A percentile compares a stretch with the other conserved stretches of the same genome.
These are phyloP conservation scores for Mesembrinibis cayennensis DNA, from an alignment of 2,113 vertebrate genomes.

Conservation along the genomic window DNA sequence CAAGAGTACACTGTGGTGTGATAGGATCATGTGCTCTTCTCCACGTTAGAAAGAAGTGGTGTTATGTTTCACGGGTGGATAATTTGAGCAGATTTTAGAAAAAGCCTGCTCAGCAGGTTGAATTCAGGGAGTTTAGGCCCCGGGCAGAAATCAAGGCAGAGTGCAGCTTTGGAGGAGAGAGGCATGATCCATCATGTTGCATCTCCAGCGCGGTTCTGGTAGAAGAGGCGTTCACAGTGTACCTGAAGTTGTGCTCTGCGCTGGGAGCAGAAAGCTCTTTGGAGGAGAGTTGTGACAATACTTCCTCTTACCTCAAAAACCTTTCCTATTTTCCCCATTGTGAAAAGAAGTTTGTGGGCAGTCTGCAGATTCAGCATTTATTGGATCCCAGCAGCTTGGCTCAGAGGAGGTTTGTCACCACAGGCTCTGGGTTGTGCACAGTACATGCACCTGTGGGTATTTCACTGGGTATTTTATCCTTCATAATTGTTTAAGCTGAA, in stretches of 20 bases:
- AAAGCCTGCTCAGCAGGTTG: background rate
- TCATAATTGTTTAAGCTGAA: slow-evolving; percentile 15
- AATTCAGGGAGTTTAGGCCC: background rate
- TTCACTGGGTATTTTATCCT: background rate
- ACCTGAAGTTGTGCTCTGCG: background rate
- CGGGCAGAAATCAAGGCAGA: background rate
- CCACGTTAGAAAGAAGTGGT: background rate
- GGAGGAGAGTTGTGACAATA: background rate
- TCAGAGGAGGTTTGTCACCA: background rate
- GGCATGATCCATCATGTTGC: background rate
- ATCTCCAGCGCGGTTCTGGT: background rate
- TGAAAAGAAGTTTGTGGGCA: background rate
- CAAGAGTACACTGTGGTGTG: background rate
- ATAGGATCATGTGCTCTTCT: background rate
- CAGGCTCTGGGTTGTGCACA: background rate
- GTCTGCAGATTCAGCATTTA: background rate
- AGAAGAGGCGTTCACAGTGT: background rate
- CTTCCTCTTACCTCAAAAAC: background rate
- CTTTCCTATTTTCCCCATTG: background rate
- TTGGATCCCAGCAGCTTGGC: background rate
- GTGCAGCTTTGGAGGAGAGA: background rate
- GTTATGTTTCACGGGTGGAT: background rate
- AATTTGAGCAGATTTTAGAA: background rate
- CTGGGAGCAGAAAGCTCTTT: background rate
- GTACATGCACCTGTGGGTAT: background rate